Percentiles rank a stretch among this genome's conserved stretches.
Conservation (phyloP, 2,797 vertebrate genomes). For the Brotula barbata region DNA sequence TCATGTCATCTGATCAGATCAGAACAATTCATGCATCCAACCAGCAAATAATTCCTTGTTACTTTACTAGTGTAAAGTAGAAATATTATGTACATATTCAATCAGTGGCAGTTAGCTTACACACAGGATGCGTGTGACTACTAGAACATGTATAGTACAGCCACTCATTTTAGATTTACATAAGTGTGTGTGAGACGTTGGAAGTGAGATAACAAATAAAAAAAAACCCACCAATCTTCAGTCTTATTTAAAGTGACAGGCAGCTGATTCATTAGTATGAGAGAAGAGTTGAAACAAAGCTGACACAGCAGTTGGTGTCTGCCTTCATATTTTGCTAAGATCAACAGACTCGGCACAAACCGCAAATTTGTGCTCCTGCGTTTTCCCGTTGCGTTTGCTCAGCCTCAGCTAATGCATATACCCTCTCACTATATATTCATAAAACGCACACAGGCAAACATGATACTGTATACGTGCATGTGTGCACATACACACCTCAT, state of each 20-base stretch:
- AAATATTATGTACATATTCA: too few species aligned
- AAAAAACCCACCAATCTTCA: conserved; percentile 6
- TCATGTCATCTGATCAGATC: too few species aligned
- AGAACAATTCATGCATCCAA: too few species aligned
- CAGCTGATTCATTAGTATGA: conserved; percentile 15
- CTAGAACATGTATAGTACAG: conserved; percentile 1
- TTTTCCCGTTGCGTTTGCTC: conserved; percentile 44
- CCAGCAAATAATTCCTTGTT: too few species aligned
- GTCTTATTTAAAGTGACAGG: conserved; percentile 22
- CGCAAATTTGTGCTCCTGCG: conserved; percentile 28
- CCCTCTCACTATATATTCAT: conserved; percentile 39
- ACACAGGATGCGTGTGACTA: too few species aligned
- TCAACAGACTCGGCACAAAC: conserved; percentile 22
- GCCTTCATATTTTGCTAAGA: conserved; percentile 37
- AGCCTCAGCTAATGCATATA: conserved; percentile 32
- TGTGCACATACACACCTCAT: conserved; percentile 42
- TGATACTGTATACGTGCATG: conserved; percentile 23
- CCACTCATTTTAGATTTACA: conserved; percentile 17
- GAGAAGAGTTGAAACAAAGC: conserved; percentile 13
- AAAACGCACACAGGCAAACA: conserved; percentile 20
- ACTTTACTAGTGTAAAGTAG: too few species aligned
- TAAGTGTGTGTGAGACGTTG: neutral
- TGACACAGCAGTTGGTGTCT: conserved; percentile 19
- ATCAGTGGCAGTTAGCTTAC: too few species aligned
- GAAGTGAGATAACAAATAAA: neutral